Evolutionary conservation across 2,113 vertebrate genomes (phyloP).

Genomic region (Misgurnus anguillicaudatus): DNA sequence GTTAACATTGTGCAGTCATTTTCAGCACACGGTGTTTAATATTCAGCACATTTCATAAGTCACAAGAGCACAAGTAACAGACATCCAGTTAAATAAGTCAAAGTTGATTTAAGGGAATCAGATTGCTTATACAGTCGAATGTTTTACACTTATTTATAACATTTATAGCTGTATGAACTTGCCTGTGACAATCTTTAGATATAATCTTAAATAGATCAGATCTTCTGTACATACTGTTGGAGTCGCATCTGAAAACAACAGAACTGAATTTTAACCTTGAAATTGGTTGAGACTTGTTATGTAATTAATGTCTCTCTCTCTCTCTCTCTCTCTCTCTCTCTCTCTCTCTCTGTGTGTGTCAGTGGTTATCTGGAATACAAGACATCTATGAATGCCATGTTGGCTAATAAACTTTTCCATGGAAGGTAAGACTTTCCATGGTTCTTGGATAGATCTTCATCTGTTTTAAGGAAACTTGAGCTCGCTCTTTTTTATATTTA

Average conservation of each 20-base stretch:
- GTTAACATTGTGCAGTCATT: too few relatives aligned
- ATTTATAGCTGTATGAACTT: too few relatives aligned
- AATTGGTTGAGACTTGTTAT: conserved; percentile 57
- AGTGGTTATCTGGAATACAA: conserved; percentile 90
- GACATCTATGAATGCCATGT: conserved; percentile 94
- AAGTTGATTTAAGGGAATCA: too few relatives aligned
- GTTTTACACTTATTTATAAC: too few relatives aligned
- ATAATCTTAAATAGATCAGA: too few relatives aligned
- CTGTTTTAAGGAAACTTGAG: conserved; percentile 59
- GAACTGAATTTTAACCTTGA: not conserved
- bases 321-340: conserved; percentile 53
- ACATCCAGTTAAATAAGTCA: too few relatives aligned
- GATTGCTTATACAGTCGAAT: too few relatives aligned
- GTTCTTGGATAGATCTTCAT: conserved; percentile 64
- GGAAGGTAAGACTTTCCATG: conserved; percentile 84
- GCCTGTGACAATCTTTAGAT: too few relatives aligned
- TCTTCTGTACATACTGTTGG: not conserved
- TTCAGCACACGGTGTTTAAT: too few relatives aligned
- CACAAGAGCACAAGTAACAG: too few relatives aligned
- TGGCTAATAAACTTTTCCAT: conserved; percentile 91
- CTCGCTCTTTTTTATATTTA: conserved; percentile 63
- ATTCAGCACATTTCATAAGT: too few relatives aligned
- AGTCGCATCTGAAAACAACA: not conserved
- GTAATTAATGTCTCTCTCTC: conserved; percentile 59
- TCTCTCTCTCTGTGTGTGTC: conserved; percentile 56